Base-by-base conservation (phyloP, 2,797 vertebrate species). In the Podarcis lilfordi region DNA sequence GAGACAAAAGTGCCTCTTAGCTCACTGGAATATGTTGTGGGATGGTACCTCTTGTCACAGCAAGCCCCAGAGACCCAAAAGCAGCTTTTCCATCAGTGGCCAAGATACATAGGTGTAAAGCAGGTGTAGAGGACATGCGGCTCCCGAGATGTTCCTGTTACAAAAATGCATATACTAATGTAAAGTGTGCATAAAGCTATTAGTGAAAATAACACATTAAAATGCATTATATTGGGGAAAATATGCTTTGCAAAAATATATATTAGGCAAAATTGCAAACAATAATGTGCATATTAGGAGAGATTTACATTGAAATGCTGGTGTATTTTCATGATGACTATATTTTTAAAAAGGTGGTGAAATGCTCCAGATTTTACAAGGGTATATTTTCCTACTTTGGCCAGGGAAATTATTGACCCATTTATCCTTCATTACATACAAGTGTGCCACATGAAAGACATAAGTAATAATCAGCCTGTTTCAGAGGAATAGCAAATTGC, bases 391-490 rank as follows among this genome's bases (percentile, higher is more conserved):
- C 19, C 7, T 76, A 29, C 35, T 15, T 25, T 37, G 8, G 40
- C 35, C 19, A 15, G 59, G 50, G 32, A 85, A 88, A 84, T 84
- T 74, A 80, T 37, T 0, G 0, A 11, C 69, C 59, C 74, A 19
- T 45, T 81, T 32, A 3, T 11, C 27, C 68, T 85, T 77, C 32
- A n/a, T 80, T 89, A 87, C 15, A 37, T 17, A 43, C 3, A 9
- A 11, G 76, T 80, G 1, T 68, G 78, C 76, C 64, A 9, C 29
- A 40, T 68, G 78, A 85, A 88, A 93, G 19, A 66, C 45, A 1
- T 21, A 79, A 80, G 45, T 89, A 90, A 90, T 59, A 86, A 40
- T 74, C 35, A 78, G 79, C 88, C 4, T 0, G 89, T 93, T 92
- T n/a, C 89, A 80, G 77, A 89, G 81, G 45, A 72, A 72, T 86